These are phyloP conservation scores for Eupithecia exiguata DNA, from an alignment of 2,888 invertebrate genomes.

Conservation along the genomic window DNA sequence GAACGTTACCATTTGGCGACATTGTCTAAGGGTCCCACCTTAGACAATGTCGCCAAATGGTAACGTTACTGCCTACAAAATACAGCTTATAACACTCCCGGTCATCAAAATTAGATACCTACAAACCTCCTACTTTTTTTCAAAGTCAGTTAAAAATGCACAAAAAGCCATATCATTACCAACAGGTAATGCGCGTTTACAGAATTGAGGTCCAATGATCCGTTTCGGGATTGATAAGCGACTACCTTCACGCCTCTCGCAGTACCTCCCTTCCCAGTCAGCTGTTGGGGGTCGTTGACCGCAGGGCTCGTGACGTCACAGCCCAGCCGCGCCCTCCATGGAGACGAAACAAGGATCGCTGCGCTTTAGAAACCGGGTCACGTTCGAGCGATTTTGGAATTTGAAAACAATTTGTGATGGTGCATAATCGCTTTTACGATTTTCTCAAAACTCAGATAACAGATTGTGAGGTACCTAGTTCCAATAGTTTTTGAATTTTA, in stretches of 20 bases:
- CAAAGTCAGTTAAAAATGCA: no score
- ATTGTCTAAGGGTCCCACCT: no score
- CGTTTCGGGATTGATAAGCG: neutral
- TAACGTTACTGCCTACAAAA: no score
- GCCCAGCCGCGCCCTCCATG: constrained; percentile 63
- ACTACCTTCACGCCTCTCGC: neutral
- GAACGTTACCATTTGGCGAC: no score
- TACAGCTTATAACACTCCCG: no score
- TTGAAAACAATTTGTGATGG: constrained; percentile 15
- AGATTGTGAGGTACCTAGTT: neutral
- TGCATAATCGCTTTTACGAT: constrained; percentile 4
- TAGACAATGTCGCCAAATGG: no score
- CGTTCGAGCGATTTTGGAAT: constrained; percentile 14
- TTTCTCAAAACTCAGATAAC: neutral
- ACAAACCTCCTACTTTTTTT: no score
- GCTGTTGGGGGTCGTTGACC: constrained; percentile 72
- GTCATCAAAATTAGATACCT: no score
- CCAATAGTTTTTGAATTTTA: no score
- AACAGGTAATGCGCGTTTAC: neutral
- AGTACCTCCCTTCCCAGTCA: constrained; percentile 49
- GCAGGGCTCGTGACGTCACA: constrained; percentile 72
- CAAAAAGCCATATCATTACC: neutral
- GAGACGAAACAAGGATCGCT: constrained; percentile 15
- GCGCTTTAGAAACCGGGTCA: constrained; percentile 10
- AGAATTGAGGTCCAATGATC: neutral